phyloP scores from a whole-genome alignment of 2,888 invertebrate species.

The Trissoscelio sp. region DNA sequence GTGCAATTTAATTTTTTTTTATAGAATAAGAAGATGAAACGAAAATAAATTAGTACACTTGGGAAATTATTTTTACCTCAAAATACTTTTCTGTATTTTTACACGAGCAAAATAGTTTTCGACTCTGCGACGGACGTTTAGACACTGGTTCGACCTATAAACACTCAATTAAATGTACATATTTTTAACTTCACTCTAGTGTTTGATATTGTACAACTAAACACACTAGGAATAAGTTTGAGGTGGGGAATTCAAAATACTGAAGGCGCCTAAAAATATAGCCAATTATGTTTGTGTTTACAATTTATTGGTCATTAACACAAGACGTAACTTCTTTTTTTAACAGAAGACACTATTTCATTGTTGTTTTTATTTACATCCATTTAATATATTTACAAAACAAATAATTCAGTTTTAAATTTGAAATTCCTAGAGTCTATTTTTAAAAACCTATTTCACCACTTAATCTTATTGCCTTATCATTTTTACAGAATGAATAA shows the following conservation, averaged over 20 bases:
- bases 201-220: constrained; percentile 63
- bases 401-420: no score
- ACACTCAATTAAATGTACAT: constrained; percentile 65
- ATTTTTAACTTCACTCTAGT: constrained; percentile 61
- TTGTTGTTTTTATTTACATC: background rate
- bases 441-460: no score
- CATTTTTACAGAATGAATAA: no score
- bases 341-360: background rate
- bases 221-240: constrained; percentile 36
- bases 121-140: constrained; percentile 40
- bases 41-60: background rate
- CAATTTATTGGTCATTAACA: constrained; percentile 11
- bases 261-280: constrained; percentile 49
- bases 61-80: constrained; percentile 49
- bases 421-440: no score
- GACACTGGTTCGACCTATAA: constrained; percentile 62
- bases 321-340: no score
- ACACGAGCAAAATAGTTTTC: constrained; percentile 36
- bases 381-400: no score
- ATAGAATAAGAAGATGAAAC: no score
- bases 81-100: constrained; percentile 37
- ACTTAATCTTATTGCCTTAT: no score
- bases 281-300: constrained; percentile 50
- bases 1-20: no score
- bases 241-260: constrained; percentile 62